Evolutionary conservation across 1,140 invertebrate genomes (phyloP).

Genomic region (Drosophila varians): DNA sequence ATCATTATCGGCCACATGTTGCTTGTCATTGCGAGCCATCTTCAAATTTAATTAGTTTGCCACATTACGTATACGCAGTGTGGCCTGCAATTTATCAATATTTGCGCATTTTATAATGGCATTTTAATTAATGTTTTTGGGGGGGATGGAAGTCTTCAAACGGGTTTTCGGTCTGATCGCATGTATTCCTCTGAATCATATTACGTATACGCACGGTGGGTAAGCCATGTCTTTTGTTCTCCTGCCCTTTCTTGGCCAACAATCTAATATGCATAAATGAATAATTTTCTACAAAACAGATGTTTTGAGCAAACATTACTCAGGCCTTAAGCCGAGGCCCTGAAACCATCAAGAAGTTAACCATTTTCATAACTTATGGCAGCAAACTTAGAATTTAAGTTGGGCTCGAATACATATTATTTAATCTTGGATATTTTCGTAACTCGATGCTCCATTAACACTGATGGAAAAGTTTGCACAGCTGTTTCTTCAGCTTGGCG

Average conservation of each 20-base stretch:
- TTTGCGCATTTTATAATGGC: conserved; percentile 53
- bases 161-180: conserved; percentile 13
- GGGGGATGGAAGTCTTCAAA: conserved; percentile 3
- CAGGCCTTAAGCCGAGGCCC: conserved; percentile 14
- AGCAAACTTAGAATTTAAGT: conserved; percentile 35
- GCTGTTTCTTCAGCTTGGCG: conserved; percentile 52
- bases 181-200: conserved; percentile 8
- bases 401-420: conserved; percentile 15
- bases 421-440: conserved; percentile 10
- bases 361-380: conserved; percentile 28
- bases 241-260: conserved; percentile 17
- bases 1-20: conserved; percentile 3
- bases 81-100: conserved; percentile 51
- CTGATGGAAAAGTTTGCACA: conserved; percentile 41
- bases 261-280: conserved; percentile 43
- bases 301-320: conserved; percentile 17
- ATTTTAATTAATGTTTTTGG: conserved; percentile 39
- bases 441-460: conserved; percentile 6
- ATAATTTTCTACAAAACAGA: conserved; percentile 36
- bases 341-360: conserved; percentile 37
- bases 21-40: conserved; percentile 38
- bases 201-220: conserved; percentile 57
- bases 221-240: conserved; percentile 11
- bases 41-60: conserved; percentile 35
- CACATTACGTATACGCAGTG: conserved; percentile 54